Evolutionary conservation across 2,888 invertebrate genomes (phyloP).

Genomic region (Hydraecia micacea): DNA sequence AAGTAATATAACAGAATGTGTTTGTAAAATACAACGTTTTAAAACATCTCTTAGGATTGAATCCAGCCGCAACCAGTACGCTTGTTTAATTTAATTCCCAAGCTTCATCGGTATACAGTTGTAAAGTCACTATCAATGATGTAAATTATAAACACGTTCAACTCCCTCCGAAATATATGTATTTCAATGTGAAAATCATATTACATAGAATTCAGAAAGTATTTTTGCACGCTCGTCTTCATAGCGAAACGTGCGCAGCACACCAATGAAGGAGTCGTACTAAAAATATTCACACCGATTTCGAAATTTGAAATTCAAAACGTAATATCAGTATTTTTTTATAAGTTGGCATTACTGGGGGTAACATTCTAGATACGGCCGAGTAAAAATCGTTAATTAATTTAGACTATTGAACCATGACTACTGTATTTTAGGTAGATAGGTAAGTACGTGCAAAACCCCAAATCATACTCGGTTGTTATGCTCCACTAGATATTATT

Average conservation of each 20-base stretch:
- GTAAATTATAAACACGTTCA: conserved; percentile 38
- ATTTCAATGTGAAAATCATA: conserved; percentile 52
- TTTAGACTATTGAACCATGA: conserved; percentile 5
- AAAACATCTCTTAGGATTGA: not conserved
- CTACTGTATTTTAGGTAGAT: not conserved
- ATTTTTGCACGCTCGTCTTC: conserved; percentile 56
- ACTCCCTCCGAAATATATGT: conserved; percentile 29
- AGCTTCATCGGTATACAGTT: not conserved
- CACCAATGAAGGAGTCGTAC: conserved; percentile 29
- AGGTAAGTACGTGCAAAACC: conserved; percentile 16
- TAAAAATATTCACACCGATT: conserved; percentile 50
- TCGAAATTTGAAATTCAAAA: conserved; percentile 48
- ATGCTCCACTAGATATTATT: conserved; percentile 44
- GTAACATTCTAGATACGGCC: conserved; percentile 25
- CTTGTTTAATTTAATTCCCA: not conserved
- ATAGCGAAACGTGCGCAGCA: conserved; percentile 44
- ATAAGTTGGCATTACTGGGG: conserved; percentile 18
- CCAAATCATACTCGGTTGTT: conserved; percentile 30
- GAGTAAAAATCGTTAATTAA: not conserved
- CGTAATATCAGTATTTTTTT: conserved; percentile 28
- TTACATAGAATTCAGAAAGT: conserved; percentile 42
- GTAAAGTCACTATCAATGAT: conserved; percentile 27
- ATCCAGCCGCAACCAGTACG: not conserved
- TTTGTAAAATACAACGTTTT: conserved; percentile 12
- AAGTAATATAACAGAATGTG: not conserved